Evolutionary conservation across 2,113 vertebrate species (phyloP).

Genomic region (Gymnogyps californianus): DNA sequence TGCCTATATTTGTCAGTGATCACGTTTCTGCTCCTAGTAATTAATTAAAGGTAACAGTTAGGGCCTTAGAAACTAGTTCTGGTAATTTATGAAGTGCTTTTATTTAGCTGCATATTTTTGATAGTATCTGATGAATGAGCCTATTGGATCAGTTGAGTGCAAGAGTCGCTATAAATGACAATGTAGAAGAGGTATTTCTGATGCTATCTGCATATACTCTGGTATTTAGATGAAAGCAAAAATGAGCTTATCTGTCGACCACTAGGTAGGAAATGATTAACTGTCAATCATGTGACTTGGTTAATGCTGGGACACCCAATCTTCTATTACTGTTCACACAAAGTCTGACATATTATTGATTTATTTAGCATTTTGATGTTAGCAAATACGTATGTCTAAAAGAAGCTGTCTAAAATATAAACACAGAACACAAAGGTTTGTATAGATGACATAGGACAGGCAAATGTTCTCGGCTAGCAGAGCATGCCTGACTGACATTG

Average conservation of each 20-base stretch:
- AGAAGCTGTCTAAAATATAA: background rate
- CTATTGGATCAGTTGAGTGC: background rate
- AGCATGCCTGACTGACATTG: background rate
- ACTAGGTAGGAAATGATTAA: conserved; percentile 36
- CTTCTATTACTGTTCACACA: background rate
- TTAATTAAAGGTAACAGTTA: background rate
- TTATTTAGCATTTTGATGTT: conserved; percentile 45
- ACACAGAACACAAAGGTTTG: background rate
- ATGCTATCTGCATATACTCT: background rate
- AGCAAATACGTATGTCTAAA: background rate
- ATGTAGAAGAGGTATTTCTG: background rate
- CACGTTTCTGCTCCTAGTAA: background rate
- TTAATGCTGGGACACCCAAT: background rate
- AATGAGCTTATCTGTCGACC: background rate
- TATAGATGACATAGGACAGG: background rate
- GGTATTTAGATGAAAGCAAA: background rate
- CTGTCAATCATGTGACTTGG: conserved; percentile 39
- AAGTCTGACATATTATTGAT: conserved; percentile 23
- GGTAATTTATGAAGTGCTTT: background rate
- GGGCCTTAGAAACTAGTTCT: background rate
- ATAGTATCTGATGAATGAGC: background rate
- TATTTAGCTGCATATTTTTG: background rate
- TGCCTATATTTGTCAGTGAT: background rate
- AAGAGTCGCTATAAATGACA: background rate
- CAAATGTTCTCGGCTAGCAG: background rate